These are phyloP conservation scores for Latheticus oryzae DNA, from an alignment of 2,888 invertebrate species.

Conservation along the genomic window DNA sequence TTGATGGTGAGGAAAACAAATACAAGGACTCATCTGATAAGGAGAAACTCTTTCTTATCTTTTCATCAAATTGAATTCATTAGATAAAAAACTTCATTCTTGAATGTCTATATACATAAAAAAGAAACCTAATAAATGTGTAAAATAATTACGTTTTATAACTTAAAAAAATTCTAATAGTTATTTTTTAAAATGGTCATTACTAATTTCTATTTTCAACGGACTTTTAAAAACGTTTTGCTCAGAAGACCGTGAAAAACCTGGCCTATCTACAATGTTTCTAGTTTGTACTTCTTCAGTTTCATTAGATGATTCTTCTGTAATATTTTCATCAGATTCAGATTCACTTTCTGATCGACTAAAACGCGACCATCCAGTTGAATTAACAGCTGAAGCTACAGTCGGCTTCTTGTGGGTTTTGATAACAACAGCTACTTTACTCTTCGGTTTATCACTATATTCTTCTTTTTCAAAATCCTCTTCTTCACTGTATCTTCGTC, in stretches of 20 bases:
- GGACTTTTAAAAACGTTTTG: conserved; percentile 53
- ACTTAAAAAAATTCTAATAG: conserved; percentile 5
- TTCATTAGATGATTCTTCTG: conserved; percentile 43
- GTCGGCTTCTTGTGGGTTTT: conserved; percentile 61
- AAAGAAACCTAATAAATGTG: background rate
- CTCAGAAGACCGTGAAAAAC: conserved; percentile 47
- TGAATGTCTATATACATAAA: conserved; percentile 8
- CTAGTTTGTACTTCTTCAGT: conserved; percentile 32
- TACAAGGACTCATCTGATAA: conserved; percentile 6
- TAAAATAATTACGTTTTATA: conserved; percentile 1
- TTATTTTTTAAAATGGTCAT: conserved; percentile 56
- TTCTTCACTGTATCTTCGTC: conserved; percentile 44
- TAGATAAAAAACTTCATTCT: background rate
- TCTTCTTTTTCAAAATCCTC: conserved; percentile 36
- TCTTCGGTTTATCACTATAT: conserved; percentile 55
- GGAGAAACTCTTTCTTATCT: conserved; percentile 2
- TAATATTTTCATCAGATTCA: conserved; percentile 41
- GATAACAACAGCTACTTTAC: conserved; percentile 63
- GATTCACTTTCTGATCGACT: conserved; percentile 38
- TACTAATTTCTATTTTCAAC: conserved; percentile 60
- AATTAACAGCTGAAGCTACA: conserved; percentile 59
- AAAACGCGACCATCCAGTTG: conserved; percentile 61
- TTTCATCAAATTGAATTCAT: background rate
- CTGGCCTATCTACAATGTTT: conserved; percentile 49
- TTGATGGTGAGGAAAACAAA: conserved; percentile 6